Evolutionary conservation across 2,797 vertebrate genomes (phyloP).

Genomic region (Spatula versicolor): DNA sequence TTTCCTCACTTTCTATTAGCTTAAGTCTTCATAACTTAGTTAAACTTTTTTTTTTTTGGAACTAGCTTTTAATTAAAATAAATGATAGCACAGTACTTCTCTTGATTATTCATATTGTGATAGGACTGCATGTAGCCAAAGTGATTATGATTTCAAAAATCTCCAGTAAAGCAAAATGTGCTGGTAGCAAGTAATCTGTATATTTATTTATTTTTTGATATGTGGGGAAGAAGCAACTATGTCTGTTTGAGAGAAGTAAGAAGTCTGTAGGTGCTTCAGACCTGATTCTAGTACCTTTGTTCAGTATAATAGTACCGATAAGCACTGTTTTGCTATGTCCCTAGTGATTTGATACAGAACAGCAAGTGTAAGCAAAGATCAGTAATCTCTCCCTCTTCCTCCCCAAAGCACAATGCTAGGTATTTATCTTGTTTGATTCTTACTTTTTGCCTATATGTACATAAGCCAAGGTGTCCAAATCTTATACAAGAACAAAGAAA

Average conservation of each 20-base stretch:
- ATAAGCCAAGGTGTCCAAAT: constrained; percentile 8
- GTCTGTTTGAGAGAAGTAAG: background rate
- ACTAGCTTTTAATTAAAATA: background rate
- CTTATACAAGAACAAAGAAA: constrained; percentile 50
- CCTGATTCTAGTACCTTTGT: background rate
- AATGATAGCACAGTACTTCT: background rate
- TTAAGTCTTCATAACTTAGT: background rate
- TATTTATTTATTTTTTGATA: background rate
- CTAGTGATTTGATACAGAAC: constrained; percentile 15
- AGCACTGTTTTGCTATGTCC: background rate
- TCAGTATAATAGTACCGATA: background rate
- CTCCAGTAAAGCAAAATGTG: background rate
- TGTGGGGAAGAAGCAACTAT: background rate
- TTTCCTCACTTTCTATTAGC: background rate
- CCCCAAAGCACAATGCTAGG: constrained; percentile 21
- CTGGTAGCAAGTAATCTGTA: background rate
- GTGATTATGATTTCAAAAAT: constrained; percentile 6
- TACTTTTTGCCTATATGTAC: constrained; percentile 17
- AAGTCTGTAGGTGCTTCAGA: background rate
- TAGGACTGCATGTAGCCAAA: background rate
- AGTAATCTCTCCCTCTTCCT: background rate
- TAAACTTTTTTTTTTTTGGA: background rate
- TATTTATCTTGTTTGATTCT: constrained; percentile 39
- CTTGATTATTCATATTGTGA: background rate
- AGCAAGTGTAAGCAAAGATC: constrained; percentile 64